Base-by-base conservation (phyloP, 2,888 invertebrate species). In the Metacarcinus magister region DNA sequence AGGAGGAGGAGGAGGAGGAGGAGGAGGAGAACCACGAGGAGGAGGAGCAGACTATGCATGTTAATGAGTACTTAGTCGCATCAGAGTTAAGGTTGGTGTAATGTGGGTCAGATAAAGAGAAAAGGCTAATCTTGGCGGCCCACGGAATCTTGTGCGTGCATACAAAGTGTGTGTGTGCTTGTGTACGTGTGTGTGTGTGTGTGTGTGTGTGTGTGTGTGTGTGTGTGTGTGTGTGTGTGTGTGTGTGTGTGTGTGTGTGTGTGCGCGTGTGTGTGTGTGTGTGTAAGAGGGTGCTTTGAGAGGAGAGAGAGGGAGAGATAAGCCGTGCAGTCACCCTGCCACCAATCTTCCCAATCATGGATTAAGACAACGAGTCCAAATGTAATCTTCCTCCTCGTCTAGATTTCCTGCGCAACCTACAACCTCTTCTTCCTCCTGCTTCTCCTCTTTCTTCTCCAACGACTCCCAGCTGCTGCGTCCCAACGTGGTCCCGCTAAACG, bases 51-150 rank as follows among this genome's bases (percentile, higher is more conserved):
- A 28, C 75, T 75, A 75, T 75, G 75, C 75, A 75, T 75, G 75
- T 75, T 75, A 75, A 75, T 75, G 75, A 75, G 75, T 75, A 28
- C 28, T 75, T 75, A 75, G n/a, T 23, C 75, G 75, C n/a, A 23
- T 16, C n/a, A n/a, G 75, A n/a, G 75, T 23, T 75, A 75, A 75
- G 75, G 75, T n/a, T 75, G 75, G 5, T 75, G 75, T 75, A 75
- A 75, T 75, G 28, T 75, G 75, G 75, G 75, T 75, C 75, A 75
- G 75, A 75, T 75, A 75, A 75, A 75, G 75, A 75, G 75, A 75
- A 23, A 7, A n/a, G 75, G 75, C 75, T 75, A 39, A 75, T 75
- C 75, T 23, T 75, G 75, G 75, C 23, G 75, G 19, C 16, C 75
- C 75, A 23, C 75, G 75, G 75, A 75, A 23, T 0, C 75, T 75